Conservation (phyloP, 1,140 invertebrate species). For the Aphis gossypii region DNA sequence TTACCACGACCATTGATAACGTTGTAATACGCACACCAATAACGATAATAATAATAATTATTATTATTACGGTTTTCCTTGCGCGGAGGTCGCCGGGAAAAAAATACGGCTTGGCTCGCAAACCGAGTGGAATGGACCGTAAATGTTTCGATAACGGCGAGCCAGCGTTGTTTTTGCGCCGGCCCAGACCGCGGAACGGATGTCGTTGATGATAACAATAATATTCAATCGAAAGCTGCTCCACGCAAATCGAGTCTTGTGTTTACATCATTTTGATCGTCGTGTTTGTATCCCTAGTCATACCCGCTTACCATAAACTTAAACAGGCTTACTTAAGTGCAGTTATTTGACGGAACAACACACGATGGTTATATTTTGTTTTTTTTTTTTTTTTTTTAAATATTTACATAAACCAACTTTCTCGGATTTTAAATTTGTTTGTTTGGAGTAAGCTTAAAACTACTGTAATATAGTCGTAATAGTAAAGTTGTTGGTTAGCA, state of each 20-base stretch:
- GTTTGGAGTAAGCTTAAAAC: neutral
- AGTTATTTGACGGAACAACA: neutral
- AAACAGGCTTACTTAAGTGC: too few species aligned
- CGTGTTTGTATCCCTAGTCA: too few species aligned
- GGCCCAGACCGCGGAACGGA: neutral
- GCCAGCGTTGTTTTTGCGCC: neutral
- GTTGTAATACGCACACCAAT: neutral
- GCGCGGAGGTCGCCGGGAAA: neutral
- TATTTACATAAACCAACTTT: neutral
- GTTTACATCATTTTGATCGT: neutral
- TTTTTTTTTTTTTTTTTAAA: neutral
- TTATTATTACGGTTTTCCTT: neutral
- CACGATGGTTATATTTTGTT: neutral
- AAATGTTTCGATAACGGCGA: constrained; percentile 40
- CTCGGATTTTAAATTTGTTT: neutral
- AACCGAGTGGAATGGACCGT: constrained; percentile 55
- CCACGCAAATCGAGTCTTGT: neutral
- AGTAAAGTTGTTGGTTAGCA: too few species aligned
- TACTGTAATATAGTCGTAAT: neutral
- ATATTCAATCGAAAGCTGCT: neutral
- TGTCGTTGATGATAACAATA: neutral
- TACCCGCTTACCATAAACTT: too few species aligned
- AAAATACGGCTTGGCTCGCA: constrained; percentile 31
- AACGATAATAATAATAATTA: neutral
- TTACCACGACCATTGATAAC: neutral